A percentile compares a stretch with the other conserved stretches of the same genome.
Conservation (phyloP, 2,888 invertebrate genomes). For the Cremastinae sp. region DNA sequence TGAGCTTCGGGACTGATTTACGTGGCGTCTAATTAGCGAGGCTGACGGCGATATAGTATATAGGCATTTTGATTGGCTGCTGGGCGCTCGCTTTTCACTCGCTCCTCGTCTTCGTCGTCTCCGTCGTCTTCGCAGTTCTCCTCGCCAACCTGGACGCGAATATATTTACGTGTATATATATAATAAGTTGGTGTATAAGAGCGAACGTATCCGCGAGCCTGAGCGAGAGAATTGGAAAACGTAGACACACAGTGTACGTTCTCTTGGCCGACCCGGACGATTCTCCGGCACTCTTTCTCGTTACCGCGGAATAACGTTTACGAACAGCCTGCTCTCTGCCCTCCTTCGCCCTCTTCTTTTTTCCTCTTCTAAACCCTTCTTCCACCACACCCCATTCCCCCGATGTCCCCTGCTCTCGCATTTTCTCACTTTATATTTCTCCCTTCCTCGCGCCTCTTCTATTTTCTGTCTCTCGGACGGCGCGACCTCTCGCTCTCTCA, state of each 20-base stretch:
- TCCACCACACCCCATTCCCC: background rate
- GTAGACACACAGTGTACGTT: conserved; percentile 48
- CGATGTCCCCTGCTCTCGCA: conserved; percentile 6
- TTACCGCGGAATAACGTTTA: conserved; percentile 74
- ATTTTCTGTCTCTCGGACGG: background rate
- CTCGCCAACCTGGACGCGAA: background rate
- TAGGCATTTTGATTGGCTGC: conserved; percentile 79
- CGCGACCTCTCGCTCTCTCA: background rate
- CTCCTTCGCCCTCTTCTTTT: conserved; percentile 9
- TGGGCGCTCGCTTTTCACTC: conserved; percentile 62
- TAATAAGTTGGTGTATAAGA: background rate
- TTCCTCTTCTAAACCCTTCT: conserved; percentile 5
- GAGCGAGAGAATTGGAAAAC: conserved; percentile 49
- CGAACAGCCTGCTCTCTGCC: conserved; percentile 40
- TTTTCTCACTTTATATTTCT: conserved; percentile 13
- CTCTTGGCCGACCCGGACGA: conserved; percentile 60
- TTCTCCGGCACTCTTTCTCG: conserved; percentile 72
- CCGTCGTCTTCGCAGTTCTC: conserved; percentile 27
- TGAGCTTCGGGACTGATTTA: conserved; percentile 80
- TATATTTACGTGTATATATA: no score
- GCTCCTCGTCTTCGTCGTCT: conserved; percentile 20
- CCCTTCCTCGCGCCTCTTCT: conserved; percentile 15
- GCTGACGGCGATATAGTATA: conserved; percentile 78
- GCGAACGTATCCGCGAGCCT: conserved; percentile 13
- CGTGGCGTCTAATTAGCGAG: conserved; percentile 80